Evolutionary conservation across 2,797 vertebrate species (phyloP).

Genomic region (Lepilemur septentrionalis): DNA sequence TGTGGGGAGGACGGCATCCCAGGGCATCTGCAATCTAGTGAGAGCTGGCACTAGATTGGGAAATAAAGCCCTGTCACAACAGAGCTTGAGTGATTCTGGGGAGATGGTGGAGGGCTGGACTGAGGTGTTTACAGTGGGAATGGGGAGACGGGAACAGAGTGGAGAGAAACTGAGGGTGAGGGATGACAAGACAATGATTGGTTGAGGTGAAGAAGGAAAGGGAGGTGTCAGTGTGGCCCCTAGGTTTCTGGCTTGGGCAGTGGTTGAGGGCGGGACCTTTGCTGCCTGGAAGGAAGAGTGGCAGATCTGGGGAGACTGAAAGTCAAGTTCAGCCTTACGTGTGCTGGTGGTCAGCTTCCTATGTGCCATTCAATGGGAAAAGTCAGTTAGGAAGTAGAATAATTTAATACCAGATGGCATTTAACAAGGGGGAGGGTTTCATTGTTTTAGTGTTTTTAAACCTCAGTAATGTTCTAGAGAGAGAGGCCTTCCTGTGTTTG

Average conservation of each 20-base stretch:
- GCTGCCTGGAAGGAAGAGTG: background rate
- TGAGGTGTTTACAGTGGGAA: background rate
- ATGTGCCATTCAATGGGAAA: background rate
- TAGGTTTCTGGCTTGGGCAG: background rate
- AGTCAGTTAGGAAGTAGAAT: background rate
- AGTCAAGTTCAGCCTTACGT: background rate
- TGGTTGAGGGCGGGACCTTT: background rate
- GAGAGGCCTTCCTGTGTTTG: background rate
- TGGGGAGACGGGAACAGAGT: background rate
- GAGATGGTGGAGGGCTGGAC: background rate
- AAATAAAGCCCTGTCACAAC: background rate
- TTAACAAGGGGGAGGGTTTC: background rate
- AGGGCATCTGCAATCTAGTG: background rate
- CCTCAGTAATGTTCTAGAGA: background rate
- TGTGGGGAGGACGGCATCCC: background rate
- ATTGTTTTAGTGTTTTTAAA: slow-evolving; percentile 2
- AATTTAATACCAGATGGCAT: background rate
- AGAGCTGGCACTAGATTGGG: background rate
- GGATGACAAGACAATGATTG: background rate
- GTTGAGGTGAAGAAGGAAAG: background rate
- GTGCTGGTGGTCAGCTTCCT: background rate
- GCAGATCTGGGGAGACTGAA: background rate
- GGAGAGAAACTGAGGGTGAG: background rate
- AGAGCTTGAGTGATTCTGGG: background rate
- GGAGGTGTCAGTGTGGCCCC: no score